Conservation (phyloP, 2,113 vertebrate species). For the Carlito syrichta region DNA sequence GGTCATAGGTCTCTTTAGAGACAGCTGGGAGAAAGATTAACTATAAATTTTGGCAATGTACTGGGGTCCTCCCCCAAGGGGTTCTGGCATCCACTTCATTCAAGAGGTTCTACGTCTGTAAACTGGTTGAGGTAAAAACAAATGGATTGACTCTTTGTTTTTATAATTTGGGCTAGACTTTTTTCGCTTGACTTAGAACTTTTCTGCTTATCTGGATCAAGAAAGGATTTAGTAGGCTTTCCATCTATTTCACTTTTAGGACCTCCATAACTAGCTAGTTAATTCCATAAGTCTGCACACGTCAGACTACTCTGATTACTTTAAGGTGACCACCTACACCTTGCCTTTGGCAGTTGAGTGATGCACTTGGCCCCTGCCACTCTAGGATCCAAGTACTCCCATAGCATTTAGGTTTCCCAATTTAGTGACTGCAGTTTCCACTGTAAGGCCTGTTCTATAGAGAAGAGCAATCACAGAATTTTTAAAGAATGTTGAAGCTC, state of each 20-base stretch:
- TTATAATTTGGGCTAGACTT: background rate
- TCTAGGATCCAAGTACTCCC: background rate
- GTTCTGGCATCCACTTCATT: background rate
- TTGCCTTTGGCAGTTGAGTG: background rate
- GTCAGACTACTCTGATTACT: background rate
- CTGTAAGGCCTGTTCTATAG: background rate
- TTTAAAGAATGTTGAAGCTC: background rate
- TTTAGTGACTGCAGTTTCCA: background rate
- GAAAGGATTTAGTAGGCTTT: background rate
- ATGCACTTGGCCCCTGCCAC: background rate
- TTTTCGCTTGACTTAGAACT: background rate
- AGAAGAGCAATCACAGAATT: background rate
- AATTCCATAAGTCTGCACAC: background rate
- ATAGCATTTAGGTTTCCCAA: background rate
- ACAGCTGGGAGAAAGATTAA: background rate
- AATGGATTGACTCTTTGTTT: background rate
- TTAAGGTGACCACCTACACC: background rate
- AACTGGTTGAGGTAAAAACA: background rate
- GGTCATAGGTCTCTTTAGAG: background rate
- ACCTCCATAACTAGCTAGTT: background rate
- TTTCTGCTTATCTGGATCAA: background rate
- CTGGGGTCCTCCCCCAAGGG: background rate
- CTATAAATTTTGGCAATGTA: background rate
- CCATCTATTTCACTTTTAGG: background rate
- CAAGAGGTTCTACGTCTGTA: background rate